Evolutionary conservation across 2,888 invertebrate species (phyloP).

Genomic region (Julus scandinavius): DNA sequence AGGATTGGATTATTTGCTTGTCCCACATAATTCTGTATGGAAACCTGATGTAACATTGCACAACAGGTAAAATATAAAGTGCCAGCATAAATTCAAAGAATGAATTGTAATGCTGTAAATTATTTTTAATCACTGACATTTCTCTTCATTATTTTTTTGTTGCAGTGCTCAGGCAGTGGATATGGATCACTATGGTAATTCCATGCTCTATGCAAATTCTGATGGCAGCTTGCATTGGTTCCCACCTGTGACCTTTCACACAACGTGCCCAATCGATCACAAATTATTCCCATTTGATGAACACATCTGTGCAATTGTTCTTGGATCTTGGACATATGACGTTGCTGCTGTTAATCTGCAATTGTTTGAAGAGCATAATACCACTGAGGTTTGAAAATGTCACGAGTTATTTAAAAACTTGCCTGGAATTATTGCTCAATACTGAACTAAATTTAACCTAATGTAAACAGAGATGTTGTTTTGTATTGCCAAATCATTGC

Average conservation of each 20-base stretch:
- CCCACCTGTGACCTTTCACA: conserved; percentile 75
- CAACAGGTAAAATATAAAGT: conserved; percentile 48
- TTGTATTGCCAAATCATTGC: too few species aligned
- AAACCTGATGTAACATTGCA: conserved; percentile 55
- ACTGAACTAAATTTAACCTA: background rate
- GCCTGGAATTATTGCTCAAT: too few species aligned
- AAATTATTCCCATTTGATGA: conserved; percentile 80
- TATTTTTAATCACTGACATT: background rate
- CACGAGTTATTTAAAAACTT: too few species aligned
- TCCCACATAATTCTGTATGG: conserved; percentile 54
- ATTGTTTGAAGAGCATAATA: conserved; percentile 58
- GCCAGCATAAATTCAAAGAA: background rate
- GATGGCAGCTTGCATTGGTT: conserved; percentile 74
- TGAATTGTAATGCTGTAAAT: background rate
- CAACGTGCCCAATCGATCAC: conserved; percentile 73
- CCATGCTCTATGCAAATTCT: conserved; percentile 69
- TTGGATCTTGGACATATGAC: conserved; percentile 79
- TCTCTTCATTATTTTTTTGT: background rate
- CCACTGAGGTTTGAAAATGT: background rate
- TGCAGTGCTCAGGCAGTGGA: conserved; percentile 72
- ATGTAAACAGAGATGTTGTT: background rate
- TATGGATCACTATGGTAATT: conserved; percentile 73
- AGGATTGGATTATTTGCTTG: conserved; percentile 48
- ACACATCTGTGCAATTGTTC: conserved; percentile 75
- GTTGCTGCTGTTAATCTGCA: conserved; percentile 70